Evolutionary conservation across 2,888 invertebrate species (phyloP).

Genomic region (Drosophila neotestacea): DNA sequence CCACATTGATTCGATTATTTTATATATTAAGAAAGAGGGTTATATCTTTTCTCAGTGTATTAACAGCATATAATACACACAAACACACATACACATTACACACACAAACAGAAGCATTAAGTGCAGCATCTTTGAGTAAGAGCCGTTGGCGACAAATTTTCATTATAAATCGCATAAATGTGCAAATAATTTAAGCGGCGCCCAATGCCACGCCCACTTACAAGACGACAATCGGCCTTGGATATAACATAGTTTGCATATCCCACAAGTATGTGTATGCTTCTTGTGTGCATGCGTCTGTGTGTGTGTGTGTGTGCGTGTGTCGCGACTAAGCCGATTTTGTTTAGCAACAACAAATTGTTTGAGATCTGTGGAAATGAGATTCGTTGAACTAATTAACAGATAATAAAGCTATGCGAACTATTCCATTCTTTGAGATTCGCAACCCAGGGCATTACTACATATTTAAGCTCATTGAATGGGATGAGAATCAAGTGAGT

Average conservation of each 20-base stretch:
- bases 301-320: conserved; percentile 15
- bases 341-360: conserved; percentile 34
- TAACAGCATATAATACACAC: conserved; percentile 7
- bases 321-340: conserved; percentile 61
- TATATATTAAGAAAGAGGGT: not conserved
- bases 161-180: conserved; percentile 60
- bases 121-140: conserved; percentile 19
- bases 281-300: conserved; percentile 7
- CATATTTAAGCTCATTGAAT: not conserved
- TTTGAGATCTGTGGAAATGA: conserved; percentile 3
- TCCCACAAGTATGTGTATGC: conserved; percentile 7
- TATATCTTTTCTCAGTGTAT: conserved; percentile 18
- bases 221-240: conserved; percentile 36
- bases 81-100: conserved; percentile 4
- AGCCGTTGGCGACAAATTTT: conserved; percentile 41
- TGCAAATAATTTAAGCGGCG: conserved; percentile 63
- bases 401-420: conserved; percentile 7
- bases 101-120: conserved; percentile 5
- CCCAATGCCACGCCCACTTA: conserved; percentile 52
- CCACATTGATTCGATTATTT: too few relatives aligned
- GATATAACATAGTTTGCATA: conserved; percentile 23
- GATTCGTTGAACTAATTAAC: conserved; percentile 39
- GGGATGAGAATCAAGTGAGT: not conserved
- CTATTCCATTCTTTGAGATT: not conserved
- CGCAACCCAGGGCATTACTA: not conserved